A percentile compares a stretch with the other conserved stretches of the same genome.
Evolutionary conservation across 2,797 vertebrate species (phyloP).

Genomic region (Acomys russatus): DNA sequence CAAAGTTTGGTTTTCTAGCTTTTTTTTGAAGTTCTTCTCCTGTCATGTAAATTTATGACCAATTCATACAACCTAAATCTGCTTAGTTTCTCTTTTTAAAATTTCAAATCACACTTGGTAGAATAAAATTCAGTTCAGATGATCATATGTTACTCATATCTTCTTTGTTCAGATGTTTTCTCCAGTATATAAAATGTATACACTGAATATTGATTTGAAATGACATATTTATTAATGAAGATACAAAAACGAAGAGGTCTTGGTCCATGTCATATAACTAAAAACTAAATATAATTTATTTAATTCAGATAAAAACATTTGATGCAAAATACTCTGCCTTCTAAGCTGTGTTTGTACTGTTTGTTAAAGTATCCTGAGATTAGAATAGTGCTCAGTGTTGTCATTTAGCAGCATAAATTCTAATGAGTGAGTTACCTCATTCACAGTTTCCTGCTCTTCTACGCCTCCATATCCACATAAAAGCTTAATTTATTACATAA

Average conservation of each 20-base stretch:
- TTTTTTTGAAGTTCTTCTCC: background rate
- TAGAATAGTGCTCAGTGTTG: background rate
- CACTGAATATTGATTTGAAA: background rate
- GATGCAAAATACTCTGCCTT: background rate
- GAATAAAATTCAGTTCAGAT: constrained; percentile 12
- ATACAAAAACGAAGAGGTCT: constrained; percentile 1
- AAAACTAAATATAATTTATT: background rate
- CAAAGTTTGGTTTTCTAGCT: background rate
- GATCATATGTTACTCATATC: background rate
- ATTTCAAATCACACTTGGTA: background rate
- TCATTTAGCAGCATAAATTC: background rate
- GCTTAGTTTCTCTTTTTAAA: background rate
- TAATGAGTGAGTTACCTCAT: background rate
- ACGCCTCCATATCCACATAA: too few species aligned
- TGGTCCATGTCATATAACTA: background rate
- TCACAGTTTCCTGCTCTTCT: background rate
- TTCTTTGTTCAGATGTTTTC: constrained; percentile 13
- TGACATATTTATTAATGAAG: background rate
- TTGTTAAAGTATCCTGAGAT: background rate
- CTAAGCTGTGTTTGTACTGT: background rate
- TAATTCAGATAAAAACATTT: constrained; percentile 32
- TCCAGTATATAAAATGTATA: background rate
- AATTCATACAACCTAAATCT: background rate
- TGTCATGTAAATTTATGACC: constrained; percentile 12
- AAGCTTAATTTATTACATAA: background rate